Percentiles rank a stretch among this genome's conserved stretches.
These are phyloP conservation scores for Smithornis capensis DNA, from an alignment of 2,113 vertebrate species.

Conservation along the genomic window DNA sequence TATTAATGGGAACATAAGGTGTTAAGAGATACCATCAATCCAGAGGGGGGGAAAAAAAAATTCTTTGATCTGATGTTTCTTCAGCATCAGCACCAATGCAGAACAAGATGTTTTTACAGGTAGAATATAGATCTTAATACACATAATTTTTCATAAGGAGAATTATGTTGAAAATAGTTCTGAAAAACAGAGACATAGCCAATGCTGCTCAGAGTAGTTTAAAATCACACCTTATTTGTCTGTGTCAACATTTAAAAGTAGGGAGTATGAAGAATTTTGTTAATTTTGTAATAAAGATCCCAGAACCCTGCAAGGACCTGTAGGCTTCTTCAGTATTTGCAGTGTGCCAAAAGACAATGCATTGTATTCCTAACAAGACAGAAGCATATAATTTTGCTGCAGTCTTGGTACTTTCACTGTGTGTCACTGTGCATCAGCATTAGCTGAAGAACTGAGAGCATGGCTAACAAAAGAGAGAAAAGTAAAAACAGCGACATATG, in stretches of 20 bases:
- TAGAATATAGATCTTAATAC: neutral
- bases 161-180: neutral
- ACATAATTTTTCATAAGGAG: neutral
- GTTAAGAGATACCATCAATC: neutral
- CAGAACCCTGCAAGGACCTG: neutral
- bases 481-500: neutral
- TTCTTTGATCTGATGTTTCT: neutral
- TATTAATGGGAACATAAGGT: neutral
- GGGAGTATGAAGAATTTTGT: neutral
- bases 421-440: constrained; percentile 52
- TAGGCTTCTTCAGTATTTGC: neutral
- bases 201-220: neutral
- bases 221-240: neutral
- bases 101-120: neutral
- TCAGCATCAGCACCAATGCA: neutral
- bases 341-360: neutral
- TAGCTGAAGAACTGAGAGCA: constrained; percentile 45
- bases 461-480: constrained; percentile 34
- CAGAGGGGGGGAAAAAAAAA: rapidly evolving
- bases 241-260: neutral
- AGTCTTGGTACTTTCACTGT: constrained; percentile 33
- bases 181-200: neutral
- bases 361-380: constrained; percentile 5
- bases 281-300: neutral
- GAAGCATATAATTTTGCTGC: constrained; percentile 11